These are phyloP conservation scores for Dusona sp. DNA, from an alignment of 2,888 invertebrate genomes.

Conservation along the genomic window DNA sequence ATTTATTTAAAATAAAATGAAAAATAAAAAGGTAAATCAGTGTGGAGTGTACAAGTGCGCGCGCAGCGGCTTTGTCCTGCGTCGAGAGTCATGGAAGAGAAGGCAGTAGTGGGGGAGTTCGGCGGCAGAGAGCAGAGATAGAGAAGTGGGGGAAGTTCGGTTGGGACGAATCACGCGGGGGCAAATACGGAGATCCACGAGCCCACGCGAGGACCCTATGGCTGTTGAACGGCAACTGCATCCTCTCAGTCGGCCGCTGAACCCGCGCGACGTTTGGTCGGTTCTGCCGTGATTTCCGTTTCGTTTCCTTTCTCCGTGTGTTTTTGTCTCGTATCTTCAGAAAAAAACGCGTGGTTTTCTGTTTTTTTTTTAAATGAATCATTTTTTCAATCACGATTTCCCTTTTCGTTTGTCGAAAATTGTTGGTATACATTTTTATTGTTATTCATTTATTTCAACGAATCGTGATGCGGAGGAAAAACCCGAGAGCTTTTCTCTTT, in stretches of 20 bases:
- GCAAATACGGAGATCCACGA: constrained; percentile 70
- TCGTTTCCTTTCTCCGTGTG: constrained; percentile 36
- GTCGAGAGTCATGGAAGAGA: constrained; percentile 69
- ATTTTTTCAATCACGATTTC: background rate
- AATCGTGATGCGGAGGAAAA: constrained; percentile 29
- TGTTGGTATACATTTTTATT: background rate
- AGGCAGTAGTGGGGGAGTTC: constrained; percentile 48
- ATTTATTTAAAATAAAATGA: too few species aligned
- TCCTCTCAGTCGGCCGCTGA: constrained; percentile 84
- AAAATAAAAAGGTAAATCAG: constrained; percentile 46
- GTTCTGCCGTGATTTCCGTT: constrained; percentile 57
- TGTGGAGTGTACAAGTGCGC: constrained; percentile 74
- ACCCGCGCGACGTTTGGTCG: constrained; percentile 82
- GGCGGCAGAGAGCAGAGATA: constrained; percentile 70
- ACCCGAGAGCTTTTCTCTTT: constrained; percentile 23
- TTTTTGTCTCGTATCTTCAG: constrained; percentile 20
- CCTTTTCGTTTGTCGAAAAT: background rate
- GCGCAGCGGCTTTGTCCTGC: constrained; percentile 83
- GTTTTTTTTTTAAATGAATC: constrained; percentile 13
- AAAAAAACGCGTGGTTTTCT: constrained; percentile 26
- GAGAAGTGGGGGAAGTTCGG: constrained; percentile 19
- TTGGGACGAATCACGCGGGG: constrained; percentile 76
- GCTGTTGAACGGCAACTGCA: constrained; percentile 83
- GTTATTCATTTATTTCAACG: constrained; percentile 2
- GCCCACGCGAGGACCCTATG: constrained; percentile 78